A percentile compares a stretch with the other conserved stretches of the same genome.
Conservation (phyloP, 2,113 vertebrate genomes). For the Ibidorhyncha struthersii region DNA sequence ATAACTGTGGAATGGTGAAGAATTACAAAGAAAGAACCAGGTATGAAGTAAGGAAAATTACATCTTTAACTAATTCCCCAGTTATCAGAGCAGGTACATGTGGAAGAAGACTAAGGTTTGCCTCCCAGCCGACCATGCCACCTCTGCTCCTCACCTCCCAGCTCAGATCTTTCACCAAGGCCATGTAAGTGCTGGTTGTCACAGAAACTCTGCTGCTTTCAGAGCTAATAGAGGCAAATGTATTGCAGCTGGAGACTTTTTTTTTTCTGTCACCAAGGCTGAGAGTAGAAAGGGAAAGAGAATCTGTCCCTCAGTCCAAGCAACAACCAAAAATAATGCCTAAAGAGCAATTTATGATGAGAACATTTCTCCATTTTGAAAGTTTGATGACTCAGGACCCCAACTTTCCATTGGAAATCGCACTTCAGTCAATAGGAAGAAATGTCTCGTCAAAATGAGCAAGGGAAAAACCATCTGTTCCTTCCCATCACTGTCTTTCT, state of each 20-base stretch:
- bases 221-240: neutral
- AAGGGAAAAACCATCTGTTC: neutral
- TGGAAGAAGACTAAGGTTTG: neutral
- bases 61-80: neutral
- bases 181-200: neutral
- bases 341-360: neutral
- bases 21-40: neutral
- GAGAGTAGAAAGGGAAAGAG: neutral
- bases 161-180: neutral
- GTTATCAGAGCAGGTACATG: neutral
- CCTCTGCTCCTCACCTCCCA: neutral
- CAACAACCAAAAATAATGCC: neutral
- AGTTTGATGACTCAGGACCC: neutral
- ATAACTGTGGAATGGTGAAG: neutral
- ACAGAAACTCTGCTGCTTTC: neutral
- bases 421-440: neutral
- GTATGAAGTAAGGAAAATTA: neutral
- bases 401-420: neutral
- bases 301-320: neutral
- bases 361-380: neutral
- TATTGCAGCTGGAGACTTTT: neutral
- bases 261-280: neutral
- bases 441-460: neutral
- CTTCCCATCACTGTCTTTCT: neutral
- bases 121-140: neutral